A percentile compares a stretch with the other conserved stretches of the same genome.
phyloP scores from a whole-genome alignment of 2,113 vertebrate genomes.

The Acanthisitta chloris region DNA sequence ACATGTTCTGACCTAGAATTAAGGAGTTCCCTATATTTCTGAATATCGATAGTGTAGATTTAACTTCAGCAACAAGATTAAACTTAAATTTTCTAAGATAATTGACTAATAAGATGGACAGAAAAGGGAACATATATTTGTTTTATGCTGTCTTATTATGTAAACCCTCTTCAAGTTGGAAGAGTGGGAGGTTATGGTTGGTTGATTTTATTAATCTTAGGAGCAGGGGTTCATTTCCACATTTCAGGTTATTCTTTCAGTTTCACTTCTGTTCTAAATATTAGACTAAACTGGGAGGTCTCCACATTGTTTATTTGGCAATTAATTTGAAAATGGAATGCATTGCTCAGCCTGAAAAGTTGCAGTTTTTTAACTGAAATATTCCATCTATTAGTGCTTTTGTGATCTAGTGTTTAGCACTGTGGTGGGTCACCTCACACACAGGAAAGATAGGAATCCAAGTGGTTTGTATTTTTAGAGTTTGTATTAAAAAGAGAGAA shows the following conservation, averaged over 20 bases:
- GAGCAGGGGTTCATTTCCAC: background rate
- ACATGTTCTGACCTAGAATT: background rate
- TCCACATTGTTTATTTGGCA: background rate
- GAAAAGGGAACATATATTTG: background rate
- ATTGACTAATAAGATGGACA: background rate
- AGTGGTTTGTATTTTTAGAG: background rate
- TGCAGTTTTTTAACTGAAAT: background rate
- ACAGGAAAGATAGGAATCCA: background rate
- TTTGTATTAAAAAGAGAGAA: background rate
- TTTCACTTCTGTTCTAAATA: background rate
- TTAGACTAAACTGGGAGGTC: background rate
- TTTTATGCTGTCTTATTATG: background rate
- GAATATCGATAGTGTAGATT: background rate
- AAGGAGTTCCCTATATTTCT: background rate
- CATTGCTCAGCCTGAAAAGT: background rate
- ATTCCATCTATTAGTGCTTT: background rate
- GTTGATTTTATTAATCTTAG: background rate
- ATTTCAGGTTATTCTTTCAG: background rate
- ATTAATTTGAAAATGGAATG: background rate
- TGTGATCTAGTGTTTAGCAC: background rate
- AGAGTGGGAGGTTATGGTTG: accelerated
- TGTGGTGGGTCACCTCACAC: background rate
- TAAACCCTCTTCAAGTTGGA: background rate
- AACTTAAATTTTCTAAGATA: background rate
- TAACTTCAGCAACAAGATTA: background rate